Base-by-base conservation (phyloP, 2,888 invertebrate species). In the Ophion slaviceki region DNA sequence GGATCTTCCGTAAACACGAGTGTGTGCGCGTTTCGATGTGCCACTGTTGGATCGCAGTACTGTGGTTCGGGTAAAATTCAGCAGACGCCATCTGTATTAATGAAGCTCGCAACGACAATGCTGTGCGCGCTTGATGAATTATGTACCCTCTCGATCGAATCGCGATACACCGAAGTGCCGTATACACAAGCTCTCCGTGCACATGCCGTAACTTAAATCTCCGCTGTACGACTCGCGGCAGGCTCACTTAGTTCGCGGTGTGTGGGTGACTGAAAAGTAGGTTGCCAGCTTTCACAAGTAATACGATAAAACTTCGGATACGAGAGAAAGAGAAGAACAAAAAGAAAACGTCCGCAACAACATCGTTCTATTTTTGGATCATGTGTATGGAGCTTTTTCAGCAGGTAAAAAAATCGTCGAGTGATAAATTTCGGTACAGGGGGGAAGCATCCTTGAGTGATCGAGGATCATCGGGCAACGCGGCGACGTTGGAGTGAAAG, bases 11-110 rank as follows among this genome's bases (percentile, higher is more conserved):
- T 88, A 80, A 87, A 76, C 72, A 80, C 68, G 66, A 62, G 64
- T 71, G 80, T 84, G 36, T 82, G 76, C 82, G 61, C 80, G 61
- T 84, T 66, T 68, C 61, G 61, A 71, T 66, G 61, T 67, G 62
- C 20, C 36, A 64, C 61, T 66, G 76, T 80, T 80, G 84, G 66
- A 80, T 72, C 80, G 36, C 80, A 80, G 79, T 84, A 82, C 85
- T 84, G 88, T 82, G 90, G 88, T 87, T 86, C 87, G 88, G 91
- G 88, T 88, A 91, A 93, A 94, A 93, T 94, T 93, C 93, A 93
- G 89, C 93, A 94, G 94, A 94, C 93, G 93, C 94, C 94, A 94
- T 94, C 94, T 94, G 94, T 94, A 94, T 94, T 94, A 94, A 94
- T 94, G 94, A 94, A 93, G 92, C 92, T 61, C 75, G 47, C 89